Evolutionary conservation across 2,113 vertebrate genomes (phyloP), one percentile per base, ranked within the genome.

Genomic region (Acanthochromis polyacanthus): DNA sequence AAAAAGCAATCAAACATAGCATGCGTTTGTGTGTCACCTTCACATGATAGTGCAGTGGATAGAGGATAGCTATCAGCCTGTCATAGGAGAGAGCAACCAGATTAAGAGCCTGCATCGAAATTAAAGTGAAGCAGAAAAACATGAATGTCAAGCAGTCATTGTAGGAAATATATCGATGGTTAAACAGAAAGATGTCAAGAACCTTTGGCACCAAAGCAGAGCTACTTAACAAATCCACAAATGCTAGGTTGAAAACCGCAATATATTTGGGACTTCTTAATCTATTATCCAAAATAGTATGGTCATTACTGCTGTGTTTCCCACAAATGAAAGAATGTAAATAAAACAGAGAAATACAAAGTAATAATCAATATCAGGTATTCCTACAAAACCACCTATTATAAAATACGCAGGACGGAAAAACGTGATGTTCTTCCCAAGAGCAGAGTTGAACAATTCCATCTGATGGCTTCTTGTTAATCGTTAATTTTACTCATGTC

Each of bases 191-290:
- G 3, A 79, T 86, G 46, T 94, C 91, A 6, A 92, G 75, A 6
- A 92, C 7, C 62, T 93, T 93, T 1, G 93, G 93, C 63, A 94
- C 81, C 58, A 95, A 16, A 43, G 91, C 83, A 4, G 89, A 73
- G 70, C 75, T 95, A 8, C 85, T 84, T 62, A 82, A 81, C 50
- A 95, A 10, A 80, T 95, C 92, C 38, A 84, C 71, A 30, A 95
- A 60, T 3, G 91, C 93, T 22, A 94, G 4, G 56, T 91, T 92
- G n/a, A 94, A 93, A 8, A 95, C 90, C 14, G 74, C 85, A 51
- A 94, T 51, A 53, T 93, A 92, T 73, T 95, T 95, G 0, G 93
- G 91, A 22, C 83, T 90, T 52, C 88, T 82, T 16, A 94, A 84
- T 15, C 69, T 80, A 38, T 60, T 80, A 46, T 92, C 92, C 30